Conservation (phyloP, 2,888 invertebrate genomes). For the Zaprionus lineosus region DNA sequence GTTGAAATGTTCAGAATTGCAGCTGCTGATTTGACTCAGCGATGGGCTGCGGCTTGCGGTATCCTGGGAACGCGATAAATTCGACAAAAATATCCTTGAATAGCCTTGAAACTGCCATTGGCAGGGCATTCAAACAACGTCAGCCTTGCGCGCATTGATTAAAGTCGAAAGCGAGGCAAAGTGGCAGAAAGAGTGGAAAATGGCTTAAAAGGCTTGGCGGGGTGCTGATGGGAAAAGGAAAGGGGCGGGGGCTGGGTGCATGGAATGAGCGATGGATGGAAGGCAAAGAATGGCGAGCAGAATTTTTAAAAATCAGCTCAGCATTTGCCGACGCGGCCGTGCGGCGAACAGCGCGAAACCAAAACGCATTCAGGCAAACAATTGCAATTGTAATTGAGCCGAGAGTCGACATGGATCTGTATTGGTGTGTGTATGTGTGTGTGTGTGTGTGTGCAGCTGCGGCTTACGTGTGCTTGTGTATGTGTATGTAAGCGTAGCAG, state of each 20-base stretch:
- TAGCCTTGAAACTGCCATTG: conserved; percentile 27
- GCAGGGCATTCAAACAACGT: conserved; percentile 15
- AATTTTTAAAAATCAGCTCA: conserved; percentile 66
- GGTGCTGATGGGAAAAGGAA: conserved; percentile 5
- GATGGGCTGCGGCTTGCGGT: no score
- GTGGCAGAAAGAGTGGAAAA: conserved; percentile 51
- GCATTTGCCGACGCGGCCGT: conserved; percentile 54
- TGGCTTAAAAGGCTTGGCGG: conserved; percentile 12
- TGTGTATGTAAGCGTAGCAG: conserved; percentile 21
- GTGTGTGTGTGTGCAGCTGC: conserved; percentile 15
- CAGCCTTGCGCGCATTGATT: conserved; percentile 58
- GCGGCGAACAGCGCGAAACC: conserved; percentile 61
- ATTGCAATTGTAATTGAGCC: conserved; percentile 79
- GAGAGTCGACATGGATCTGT: conserved; percentile 59
- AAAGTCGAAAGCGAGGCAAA: conserved; percentile 51
- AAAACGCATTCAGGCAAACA: conserved; percentile 79
- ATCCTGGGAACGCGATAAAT: neutral
- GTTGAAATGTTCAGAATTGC: no score
- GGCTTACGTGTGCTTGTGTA: conserved; percentile 9
- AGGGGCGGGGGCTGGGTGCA: neutral
- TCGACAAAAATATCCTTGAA: conserved; percentile 2
- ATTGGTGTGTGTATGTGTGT: conserved; percentile 29
- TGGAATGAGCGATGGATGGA: no score
- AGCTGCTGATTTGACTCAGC: no score
- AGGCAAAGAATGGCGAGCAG: conserved; percentile 59